These are phyloP conservation scores for Heterodera schachtii DNA, from an alignment of 1,140 invertebrate species.

Conservation along the genomic window DNA sequence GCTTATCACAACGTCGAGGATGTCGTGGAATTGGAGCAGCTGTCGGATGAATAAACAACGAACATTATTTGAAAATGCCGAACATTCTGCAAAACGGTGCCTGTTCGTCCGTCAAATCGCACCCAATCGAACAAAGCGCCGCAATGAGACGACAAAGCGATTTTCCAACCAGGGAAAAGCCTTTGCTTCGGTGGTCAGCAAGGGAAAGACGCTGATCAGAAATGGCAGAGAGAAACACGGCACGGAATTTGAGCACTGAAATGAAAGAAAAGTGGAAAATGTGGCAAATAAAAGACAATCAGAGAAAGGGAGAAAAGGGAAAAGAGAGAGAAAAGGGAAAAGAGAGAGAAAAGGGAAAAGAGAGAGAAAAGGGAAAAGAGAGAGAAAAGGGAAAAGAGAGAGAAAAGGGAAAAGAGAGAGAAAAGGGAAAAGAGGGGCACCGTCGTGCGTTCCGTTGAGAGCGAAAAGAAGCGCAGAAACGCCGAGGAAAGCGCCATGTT, in stretches of 20 bases:
- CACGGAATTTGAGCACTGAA: not conserved
- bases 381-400: too few relatives aligned
- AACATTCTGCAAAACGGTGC: slow-evolving; percentile 23
- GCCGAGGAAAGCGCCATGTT: slow-evolving; percentile 35
- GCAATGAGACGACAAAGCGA: slow-evolving; percentile 36
- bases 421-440: not conserved
- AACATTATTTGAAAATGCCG: not conserved
- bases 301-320: too few relatives aligned
- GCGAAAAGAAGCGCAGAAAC: slow-evolving; percentile 28
- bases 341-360: too few relatives aligned
- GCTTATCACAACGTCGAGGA: slow-evolving; percentile 33
- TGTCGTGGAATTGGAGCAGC: slow-evolving; percentile 37
- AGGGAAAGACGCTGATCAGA: not conserved
- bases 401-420: not conserved
- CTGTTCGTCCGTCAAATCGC: slow-evolving; percentile 22
- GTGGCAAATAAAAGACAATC: too few relatives aligned
- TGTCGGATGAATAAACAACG: not conserved
- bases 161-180: slow-evolving; percentile 31
- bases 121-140: slow-evolving; percentile 31
- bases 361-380: too few relatives aligned
- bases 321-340: not conserved
- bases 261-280: too few relatives aligned
- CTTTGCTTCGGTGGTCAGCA: slow-evolving; percentile 35
- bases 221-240: not conserved
- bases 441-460: not conserved